phyloP scores from a whole-genome alignment of 2,888 invertebrate species.

The Chymomyza caudatula region DNA sequence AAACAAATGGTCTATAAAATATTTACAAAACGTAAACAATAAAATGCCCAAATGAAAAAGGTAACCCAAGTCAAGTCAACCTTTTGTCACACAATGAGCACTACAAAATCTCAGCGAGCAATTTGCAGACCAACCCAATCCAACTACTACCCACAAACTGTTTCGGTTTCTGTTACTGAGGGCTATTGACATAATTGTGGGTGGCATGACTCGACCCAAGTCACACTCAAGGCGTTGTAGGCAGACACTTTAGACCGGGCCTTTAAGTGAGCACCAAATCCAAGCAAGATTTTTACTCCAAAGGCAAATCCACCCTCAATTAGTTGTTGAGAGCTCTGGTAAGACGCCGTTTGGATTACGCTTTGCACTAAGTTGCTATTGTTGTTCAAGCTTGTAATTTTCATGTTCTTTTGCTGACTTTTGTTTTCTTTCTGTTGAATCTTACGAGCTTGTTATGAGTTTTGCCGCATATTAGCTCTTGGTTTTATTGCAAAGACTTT shows the following conservation, averaged over 20 bases:
- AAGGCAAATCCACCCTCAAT: slow-evolving; percentile 68
- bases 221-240: slow-evolving; percentile 69
- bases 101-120: neutral
- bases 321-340: slow-evolving; percentile 36
- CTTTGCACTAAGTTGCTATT: slow-evolving; percentile 5
- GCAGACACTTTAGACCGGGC: slow-evolving; percentile 46
- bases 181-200: slow-evolving; percentile 71
- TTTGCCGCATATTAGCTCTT: slow-evolving; percentile 63
- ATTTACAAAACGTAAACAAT: slow-evolving; percentile 34
- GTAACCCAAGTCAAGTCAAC: slow-evolving; percentile 22
- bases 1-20: slow-evolving; percentile 46
- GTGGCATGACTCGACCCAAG: slow-evolving; percentile 42
- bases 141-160: neutral
- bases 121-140: neutral
- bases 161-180: slow-evolving; percentile 3
- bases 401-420: slow-evolving; percentile 46
- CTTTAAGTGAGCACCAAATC: neutral
- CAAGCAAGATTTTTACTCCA: neutral
- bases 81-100: slow-evolving; percentile 23
- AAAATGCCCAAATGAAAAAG: slow-evolving; percentile 31
- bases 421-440: slow-evolving; percentile 35
- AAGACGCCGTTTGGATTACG: slow-evolving; percentile 21
- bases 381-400: slow-evolving; percentile 23
- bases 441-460: slow-evolving; percentile 59
- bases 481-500: slow-evolving; percentile 36